A percentile compares a stretch with the other conserved stretches of the same genome.
Evolutionary conservation across 2,888 invertebrate genomes (phyloP).

Genomic region (Pristionchus exspectatus): DNA sequence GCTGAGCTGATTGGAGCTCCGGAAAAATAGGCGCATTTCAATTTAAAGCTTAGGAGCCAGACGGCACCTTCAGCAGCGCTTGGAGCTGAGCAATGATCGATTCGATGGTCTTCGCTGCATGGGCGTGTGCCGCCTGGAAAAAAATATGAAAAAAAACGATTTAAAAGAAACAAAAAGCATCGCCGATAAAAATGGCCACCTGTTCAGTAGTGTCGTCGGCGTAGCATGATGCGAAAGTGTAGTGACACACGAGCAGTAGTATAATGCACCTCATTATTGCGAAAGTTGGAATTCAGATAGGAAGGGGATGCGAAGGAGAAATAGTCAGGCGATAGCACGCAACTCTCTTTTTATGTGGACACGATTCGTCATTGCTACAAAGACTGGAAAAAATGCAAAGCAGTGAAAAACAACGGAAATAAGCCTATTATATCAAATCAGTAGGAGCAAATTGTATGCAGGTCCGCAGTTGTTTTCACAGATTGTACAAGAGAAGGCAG

Average conservation of each 20-base stretch:
- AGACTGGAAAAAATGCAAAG: background rate
- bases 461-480: too few relatives aligned
- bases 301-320: too few relatives aligned
- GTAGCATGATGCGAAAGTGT: too few relatives aligned
- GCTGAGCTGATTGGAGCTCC: background rate
- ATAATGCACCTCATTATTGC: too few relatives aligned
- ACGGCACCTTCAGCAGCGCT: background rate
- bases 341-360: background rate
- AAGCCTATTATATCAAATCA: background rate
- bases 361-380: background rate
- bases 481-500: too few relatives aligned
- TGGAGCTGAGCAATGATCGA: background rate
- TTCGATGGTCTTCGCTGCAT: background rate
- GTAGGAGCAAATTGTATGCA: too few relatives aligned
- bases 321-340: too few relatives aligned
- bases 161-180: background rate
- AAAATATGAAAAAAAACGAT: background rate
- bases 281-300: too few relatives aligned
- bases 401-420: background rate
- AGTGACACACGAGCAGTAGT: too few relatives aligned
- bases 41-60: too few relatives aligned
- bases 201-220: too few relatives aligned
- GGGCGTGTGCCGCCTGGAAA: background rate
- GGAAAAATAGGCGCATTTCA: background rate
- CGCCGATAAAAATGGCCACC: background rate